Evolutionary conservation across 2,797 vertebrate species (phyloP), one percentile per base, ranked within the genome.

Genomic region (Amniataba percoides): DNA sequence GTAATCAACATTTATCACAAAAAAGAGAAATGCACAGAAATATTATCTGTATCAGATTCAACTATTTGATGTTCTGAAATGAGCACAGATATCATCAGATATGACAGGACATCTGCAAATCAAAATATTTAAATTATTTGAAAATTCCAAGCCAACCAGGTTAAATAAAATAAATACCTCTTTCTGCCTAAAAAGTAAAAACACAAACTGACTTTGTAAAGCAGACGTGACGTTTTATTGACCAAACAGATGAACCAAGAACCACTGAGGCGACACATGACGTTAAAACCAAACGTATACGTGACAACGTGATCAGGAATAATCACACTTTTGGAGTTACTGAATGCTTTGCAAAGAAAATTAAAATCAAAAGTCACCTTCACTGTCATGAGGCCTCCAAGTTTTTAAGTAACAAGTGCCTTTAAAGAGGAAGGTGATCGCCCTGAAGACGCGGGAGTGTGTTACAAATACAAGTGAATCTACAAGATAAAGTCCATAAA

Each of bases 201-300:
- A 14, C 74, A 79, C 16, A 72, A 42, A 55, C 5, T 19, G 11
- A 57, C 3, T 45, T 55, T 58, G n/a, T 51, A 65, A 1, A 53
- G 7, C 25, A 56, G 39, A 16, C 3, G 10, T 49, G 40, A 53
- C 65, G 61, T 81, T 88, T 87, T 85, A 89, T 77, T 89, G 59
- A 53, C 39, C 14, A 49, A 73, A 48, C 9, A 46, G 23, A 60
- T 55, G 19, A 84, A 49, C 21, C 18, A 42, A 65, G 45, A 71
- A 19, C 73, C 31, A 53, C 16, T 5, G 36, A 77, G 25, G 61
- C n/a, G 11, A 68, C 46, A 46, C 43, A 11, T 19, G 51, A 71
- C 15, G 55, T 66, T 31, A 15, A 75, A 63, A 75, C 21, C 43
- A 61, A n/a, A 16, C 16, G 23, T 58, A 16, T 11, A 46, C 49